A percentile compares a stretch with the other conserved stretches of the same genome.
These are phyloP conservation scores for Phrynosoma blainvillii DNA, from an alignment of 2,113 vertebrate species.

Conservation along the genomic window DNA sequence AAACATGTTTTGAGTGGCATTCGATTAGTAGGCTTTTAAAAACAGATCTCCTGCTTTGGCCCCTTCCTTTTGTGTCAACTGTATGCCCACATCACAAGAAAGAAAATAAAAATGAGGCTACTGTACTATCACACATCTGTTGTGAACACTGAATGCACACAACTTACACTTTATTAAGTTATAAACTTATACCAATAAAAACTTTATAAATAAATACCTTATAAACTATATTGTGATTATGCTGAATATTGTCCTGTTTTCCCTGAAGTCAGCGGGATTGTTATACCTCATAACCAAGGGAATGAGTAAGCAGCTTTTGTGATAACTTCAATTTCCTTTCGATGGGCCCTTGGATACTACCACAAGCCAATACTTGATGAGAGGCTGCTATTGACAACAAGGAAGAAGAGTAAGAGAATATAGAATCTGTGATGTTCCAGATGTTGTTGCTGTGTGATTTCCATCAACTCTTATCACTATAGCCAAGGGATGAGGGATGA, in stretches of 20 bases:
- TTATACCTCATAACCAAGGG: neutral
- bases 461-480: too few relatives aligned
- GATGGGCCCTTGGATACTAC: neutral
- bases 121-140: neutral
- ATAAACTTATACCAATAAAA: too few relatives aligned
- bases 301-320: neutral
- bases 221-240: neutral
- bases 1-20: neutral
- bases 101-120: neutral
- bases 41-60: neutral
- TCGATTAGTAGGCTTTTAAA: slow-evolving; percentile 3
- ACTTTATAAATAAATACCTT: neutral
- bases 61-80: neutral
- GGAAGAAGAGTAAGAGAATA: neutral
- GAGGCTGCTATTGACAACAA: neutral
- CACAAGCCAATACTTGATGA: neutral
- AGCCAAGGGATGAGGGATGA: too few relatives aligned
- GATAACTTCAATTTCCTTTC: neutral
- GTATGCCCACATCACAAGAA: neutral
- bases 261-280: neutral
- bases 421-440: neutral
- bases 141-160: neutral
- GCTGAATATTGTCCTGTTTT: neutral
- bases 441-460: too few relatives aligned
- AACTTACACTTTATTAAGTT: too few relatives aligned